phyloP scores from a whole-genome alignment of 1,140 invertebrate genomes.

The Tetramorium alpestre region DNA sequence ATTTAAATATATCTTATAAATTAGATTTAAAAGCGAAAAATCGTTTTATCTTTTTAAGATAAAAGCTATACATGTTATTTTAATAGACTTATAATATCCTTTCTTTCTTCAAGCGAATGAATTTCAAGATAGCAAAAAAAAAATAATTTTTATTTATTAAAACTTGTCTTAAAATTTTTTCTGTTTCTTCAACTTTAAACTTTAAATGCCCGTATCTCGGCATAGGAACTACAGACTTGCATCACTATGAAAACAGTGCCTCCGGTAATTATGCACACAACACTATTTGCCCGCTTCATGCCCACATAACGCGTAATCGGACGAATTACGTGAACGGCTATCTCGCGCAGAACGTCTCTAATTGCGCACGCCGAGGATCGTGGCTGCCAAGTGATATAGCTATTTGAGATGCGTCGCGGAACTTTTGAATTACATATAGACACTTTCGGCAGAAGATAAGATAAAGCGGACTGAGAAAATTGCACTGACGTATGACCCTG shows the following conservation, averaged over 20 bases:
- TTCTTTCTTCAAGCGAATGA: background rate
- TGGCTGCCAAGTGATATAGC: slow-evolving; percentile 30
- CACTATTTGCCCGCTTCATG: slow-evolving; percentile 44
- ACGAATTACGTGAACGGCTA: slow-evolving; percentile 54
- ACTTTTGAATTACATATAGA: slow-evolving; percentile 52
- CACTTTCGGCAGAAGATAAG: slow-evolving; percentile 61
- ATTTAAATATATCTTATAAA: background rate
- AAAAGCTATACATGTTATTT: background rate
- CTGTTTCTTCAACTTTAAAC: background rate
- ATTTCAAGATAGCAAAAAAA: background rate
- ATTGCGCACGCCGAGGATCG: slow-evolving; percentile 24
- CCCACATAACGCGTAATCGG: slow-evolving; percentile 44
- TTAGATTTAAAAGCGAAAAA: background rate
- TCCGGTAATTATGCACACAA: slow-evolving; percentile 35
- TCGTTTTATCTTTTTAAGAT: background rate
- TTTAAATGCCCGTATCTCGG: slow-evolving; percentile 27
- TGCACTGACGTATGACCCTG: slow-evolving; percentile 25
- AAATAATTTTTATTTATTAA: background rate
- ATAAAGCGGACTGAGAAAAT: slow-evolving; percentile 58
- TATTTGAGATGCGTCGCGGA: slow-evolving; percentile 52
- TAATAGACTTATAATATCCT: background rate
- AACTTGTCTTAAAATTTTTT: background rate
- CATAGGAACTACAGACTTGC: slow-evolving; percentile 28
- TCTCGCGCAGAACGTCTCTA: slow-evolving; percentile 38
- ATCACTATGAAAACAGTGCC: slow-evolving; percentile 52